A percentile compares a stretch with the other conserved stretches of the same genome.
Evolutionary conservation across 2,113 vertebrate genomes (phyloP).

Genomic region (Pterophyllum scalare): DNA sequence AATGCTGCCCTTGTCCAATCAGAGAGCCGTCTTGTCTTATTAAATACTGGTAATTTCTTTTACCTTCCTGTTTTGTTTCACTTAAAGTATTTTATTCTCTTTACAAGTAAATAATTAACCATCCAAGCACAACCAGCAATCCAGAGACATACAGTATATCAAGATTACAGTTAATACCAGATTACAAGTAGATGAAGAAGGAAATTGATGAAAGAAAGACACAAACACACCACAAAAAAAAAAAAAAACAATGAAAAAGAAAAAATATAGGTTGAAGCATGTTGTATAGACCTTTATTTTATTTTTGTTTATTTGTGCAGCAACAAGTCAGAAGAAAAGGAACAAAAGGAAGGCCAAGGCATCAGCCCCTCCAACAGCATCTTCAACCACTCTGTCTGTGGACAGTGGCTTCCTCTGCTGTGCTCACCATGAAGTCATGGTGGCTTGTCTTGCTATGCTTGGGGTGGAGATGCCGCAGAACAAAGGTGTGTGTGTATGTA

Average conservation of each 20-base stretch:
- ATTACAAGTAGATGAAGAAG: too few relatives aligned
- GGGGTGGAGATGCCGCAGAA: conserved; percentile 57
- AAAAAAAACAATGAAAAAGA: neutral
- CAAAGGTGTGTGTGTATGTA: conserved; percentile 59
- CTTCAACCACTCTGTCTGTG: conserved; percentile 66
- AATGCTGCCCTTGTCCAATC: conserved; percentile 94
- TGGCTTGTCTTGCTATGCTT: conserved; percentile 89
- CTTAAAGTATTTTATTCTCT: neutral
- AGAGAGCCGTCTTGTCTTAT: conserved; percentile 83
- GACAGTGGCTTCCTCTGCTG: conserved; percentile 94
- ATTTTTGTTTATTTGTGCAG: conserved; percentile 21
- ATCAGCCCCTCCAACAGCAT: conserved; percentile 13
- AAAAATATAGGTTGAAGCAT: neutral
- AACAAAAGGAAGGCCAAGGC: conserved; percentile 86
- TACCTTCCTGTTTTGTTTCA: neutral
- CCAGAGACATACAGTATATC: neutral
- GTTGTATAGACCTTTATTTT: neutral
- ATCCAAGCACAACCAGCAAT: neutral
- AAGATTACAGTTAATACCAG: neutral
- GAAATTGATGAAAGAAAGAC: neutral
- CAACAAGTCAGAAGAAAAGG: conserved; percentile 86
- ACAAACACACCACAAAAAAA: neutral
- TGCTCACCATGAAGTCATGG: conserved; percentile 94
- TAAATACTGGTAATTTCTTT: conserved; percentile 61
- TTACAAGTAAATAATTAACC: neutral